A percentile compares a stretch with the other conserved stretches of the same genome.
phyloP scores from a whole-genome alignment of 2,797 vertebrate species.

The Schizopygopsis pylzovi region DNA sequence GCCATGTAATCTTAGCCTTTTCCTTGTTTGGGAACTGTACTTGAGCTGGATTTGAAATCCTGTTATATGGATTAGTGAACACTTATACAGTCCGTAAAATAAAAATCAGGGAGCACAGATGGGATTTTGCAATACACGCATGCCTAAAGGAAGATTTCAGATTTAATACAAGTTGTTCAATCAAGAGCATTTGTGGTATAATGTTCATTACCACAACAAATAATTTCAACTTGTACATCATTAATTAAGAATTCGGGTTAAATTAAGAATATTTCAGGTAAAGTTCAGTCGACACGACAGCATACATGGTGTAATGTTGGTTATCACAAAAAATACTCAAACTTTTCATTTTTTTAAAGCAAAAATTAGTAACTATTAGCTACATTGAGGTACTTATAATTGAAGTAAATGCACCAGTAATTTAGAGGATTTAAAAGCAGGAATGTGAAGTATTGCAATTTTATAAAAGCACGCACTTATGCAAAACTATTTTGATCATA shows the following conservation, averaged over 20 bases:
- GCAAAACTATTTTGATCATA: not conserved
- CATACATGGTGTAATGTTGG: not conserved
- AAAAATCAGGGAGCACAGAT: conserved; percentile 35
- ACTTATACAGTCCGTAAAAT: conserved; percentile 29
- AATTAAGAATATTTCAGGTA: not conserved
- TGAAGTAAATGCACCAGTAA: not conserved
- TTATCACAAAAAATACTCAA: not conserved
- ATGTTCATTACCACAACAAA: not conserved
- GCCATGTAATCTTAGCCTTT: conserved; percentile 55
- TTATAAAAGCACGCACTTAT: not conserved
- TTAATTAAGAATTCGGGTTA: not conserved
- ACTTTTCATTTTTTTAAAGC: not conserved
- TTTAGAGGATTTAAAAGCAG: not conserved
- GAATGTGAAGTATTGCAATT: not conserved
- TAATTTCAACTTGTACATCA: not conserved
- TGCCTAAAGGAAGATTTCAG: not conserved
- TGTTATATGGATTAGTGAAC: conserved; percentile 59
- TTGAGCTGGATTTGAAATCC: conserved; percentile 55
- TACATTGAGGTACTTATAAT: not conserved
- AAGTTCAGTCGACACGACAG: not conserved
- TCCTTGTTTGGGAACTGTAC: conserved; percentile 55
- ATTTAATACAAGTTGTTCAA: not conserved
- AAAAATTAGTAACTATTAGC: not conserved
- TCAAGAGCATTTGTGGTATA: not conserved
- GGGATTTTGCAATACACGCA: conserved; percentile 45